Base-by-base conservation (phyloP, 2,797 vertebrate genomes). In the Mastacembelus armatus region DNA sequence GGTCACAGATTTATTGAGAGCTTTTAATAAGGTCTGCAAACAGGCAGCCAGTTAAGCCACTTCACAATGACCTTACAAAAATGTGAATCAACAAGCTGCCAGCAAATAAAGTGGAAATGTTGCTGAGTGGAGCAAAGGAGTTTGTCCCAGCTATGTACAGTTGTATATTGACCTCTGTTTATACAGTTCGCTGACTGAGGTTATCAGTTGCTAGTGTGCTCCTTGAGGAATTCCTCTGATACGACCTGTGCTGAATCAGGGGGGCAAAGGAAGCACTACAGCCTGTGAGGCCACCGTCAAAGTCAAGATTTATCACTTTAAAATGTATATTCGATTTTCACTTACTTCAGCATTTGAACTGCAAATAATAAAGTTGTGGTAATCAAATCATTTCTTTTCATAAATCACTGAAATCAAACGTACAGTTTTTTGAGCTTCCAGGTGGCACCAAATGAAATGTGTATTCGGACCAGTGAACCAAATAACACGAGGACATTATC, bases 101-200 rank as follows among this genome's bases (percentile, higher is more conserved):
- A 30, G 27, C 4, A 36, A 4, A 16, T 27, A 33, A 44, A 24
- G 35, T 26, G 26, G 15, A 60, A 56, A 54, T 57, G 56, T 21
- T 42, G n/a, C n/a, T n/a, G 40, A 54, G 24, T 44, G 42, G 30
- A 63, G 52, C 43, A 26, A 54, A 47, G 35, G 77, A 61, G 67
- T 66, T 52, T 70, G 63, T 72, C 22, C 26, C 40, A 26, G 68
- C 42, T 70, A 10, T 63, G 71, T 71, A 22, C 54, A 49, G 55
- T 71, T 83, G 91, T 82, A 70, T 92, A 91, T 92, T 92, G 91
- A 89, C 91, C 89, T 65, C 61, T 78, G 71, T 78, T 78, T 56
- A 61, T 59, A 58, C 78, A 78, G 77, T 60, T 74, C 77, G 52
- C 61, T 66, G 71, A 58, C 73, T 22, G 56, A 73, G 86, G 79